Evolutionary conservation across 2,888 invertebrate genomes (phyloP).

Genomic region (Agonopterix subpropinquella): DNA sequence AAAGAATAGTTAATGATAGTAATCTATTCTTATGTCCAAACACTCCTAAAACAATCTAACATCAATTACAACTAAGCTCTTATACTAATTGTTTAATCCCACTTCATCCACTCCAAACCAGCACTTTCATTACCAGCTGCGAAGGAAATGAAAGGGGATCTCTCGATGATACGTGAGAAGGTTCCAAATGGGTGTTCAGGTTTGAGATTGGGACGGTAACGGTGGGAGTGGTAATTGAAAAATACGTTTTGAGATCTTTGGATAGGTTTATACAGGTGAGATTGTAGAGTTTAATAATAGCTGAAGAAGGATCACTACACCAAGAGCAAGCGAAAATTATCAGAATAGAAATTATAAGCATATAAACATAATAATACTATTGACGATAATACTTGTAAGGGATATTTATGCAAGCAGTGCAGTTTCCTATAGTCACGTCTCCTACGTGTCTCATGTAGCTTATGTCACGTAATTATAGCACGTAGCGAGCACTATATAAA

Average conservation of each 20-base stretch:
- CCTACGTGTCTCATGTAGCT: too few species aligned
- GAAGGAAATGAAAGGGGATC: constrained; percentile 10
- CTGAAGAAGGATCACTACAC: too few species aligned
- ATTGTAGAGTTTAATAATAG: too few species aligned
- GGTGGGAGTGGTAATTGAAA: constrained; percentile 6
- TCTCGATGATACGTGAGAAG: constrained; percentile 10
- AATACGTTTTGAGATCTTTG: constrained; percentile 2
- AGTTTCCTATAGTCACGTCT: too few species aligned
- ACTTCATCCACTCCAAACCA: constrained; percentile 2
- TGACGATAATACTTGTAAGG: too few species aligned
- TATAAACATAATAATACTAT: too few species aligned
- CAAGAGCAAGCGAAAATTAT: too few species aligned
- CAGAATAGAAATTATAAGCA: too few species aligned
- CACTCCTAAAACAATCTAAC: not conserved
- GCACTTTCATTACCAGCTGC: constrained; percentile 2
- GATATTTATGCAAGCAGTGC: too few species aligned
- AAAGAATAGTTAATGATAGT: too few species aligned
- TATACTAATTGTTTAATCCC: constrained; percentile 6
- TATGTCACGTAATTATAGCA: too few species aligned
- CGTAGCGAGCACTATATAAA: too few species aligned
- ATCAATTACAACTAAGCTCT: not conserved
- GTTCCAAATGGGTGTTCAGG: constrained; percentile 1
- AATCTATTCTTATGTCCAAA: not conserved
- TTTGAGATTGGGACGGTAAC: constrained; percentile 1
- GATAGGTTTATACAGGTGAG: not conserved